Conservation (phyloP, 2,888 invertebrate species). For the Aromia moschata region DNA sequence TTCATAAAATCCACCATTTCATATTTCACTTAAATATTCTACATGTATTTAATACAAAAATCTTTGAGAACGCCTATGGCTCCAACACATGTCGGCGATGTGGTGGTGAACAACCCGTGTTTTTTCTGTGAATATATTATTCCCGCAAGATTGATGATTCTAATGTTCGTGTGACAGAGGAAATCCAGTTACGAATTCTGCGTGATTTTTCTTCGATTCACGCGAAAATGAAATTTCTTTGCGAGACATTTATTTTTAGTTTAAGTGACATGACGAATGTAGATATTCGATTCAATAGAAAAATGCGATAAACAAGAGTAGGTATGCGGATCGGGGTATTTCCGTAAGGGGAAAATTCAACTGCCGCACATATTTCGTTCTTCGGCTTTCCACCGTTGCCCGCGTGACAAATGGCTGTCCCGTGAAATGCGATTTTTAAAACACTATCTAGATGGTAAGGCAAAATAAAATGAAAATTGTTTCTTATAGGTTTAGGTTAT, state of each 20-base stretch:
- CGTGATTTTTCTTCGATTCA: conserved; percentile 46
- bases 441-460: too few species aligned
- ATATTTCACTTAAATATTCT: too few species aligned
- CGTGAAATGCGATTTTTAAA: not conserved
- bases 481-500: too few species aligned
- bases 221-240: conserved; percentile 40
- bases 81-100: conserved; percentile 25
- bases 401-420: not conserved
- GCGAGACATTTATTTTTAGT: conserved; percentile 27
- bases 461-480: too few species aligned
- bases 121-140: conserved; percentile 52
- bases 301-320: conserved; percentile 19
- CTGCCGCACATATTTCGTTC: not conserved
- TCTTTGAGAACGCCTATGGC: conserved; percentile 16
- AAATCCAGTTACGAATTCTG: conserved; percentile 48
- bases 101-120: conserved; percentile 36
- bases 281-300: conserved; percentile 22
- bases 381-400: not conserved
- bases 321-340: not conserved
- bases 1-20: too few species aligned
- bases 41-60: too few species aligned
- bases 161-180: conserved; percentile 47
- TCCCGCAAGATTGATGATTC: conserved; percentile 52
- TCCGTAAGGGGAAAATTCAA: not conserved
- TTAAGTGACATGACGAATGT: conserved; percentile 27